Percentiles rank a stretch among this genome's conserved stretches.
These are phyloP conservation scores for Erythrocebus patas DNA, from an alignment of 2,113 vertebrate species.

Conservation along the genomic window DNA sequence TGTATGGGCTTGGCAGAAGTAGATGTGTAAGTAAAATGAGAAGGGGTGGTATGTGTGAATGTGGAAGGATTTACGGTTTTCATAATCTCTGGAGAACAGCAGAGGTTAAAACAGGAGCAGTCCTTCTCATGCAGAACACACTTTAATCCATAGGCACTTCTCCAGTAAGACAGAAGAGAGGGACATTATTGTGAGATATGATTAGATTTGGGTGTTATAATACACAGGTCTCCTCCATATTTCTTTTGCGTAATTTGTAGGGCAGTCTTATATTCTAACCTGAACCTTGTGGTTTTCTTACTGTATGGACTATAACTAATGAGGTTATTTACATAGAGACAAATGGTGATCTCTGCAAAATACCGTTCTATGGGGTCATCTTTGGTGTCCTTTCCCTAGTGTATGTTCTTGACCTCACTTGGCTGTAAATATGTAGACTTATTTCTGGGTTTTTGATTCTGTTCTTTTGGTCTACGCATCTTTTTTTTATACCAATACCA, in stretches of 20 bases:
- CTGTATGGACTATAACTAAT: too few relatives aligned
- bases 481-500: neutral
- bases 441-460: neutral
- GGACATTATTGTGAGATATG: neutral
- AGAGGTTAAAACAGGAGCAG: neutral
- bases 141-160: neutral
- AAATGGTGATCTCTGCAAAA: neutral
- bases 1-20: neutral
- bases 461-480: neutral
- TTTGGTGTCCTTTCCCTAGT: neutral
- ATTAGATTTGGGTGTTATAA: neutral
- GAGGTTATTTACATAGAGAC: neutral
- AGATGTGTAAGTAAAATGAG: neutral
- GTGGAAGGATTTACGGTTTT: neutral
- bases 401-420: neutral
- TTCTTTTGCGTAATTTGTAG: neutral
- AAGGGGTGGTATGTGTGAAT: neutral
- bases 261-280: neutral
- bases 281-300: neutral
- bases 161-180: neutral
- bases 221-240: neutral
- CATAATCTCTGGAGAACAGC: neutral
- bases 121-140: neutral
- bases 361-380: neutral
- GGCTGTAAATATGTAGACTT: neutral